Evolutionary conservation across 2,888 invertebrate species (phyloP).

Genomic region (Drosophila maculinotata): DNA sequence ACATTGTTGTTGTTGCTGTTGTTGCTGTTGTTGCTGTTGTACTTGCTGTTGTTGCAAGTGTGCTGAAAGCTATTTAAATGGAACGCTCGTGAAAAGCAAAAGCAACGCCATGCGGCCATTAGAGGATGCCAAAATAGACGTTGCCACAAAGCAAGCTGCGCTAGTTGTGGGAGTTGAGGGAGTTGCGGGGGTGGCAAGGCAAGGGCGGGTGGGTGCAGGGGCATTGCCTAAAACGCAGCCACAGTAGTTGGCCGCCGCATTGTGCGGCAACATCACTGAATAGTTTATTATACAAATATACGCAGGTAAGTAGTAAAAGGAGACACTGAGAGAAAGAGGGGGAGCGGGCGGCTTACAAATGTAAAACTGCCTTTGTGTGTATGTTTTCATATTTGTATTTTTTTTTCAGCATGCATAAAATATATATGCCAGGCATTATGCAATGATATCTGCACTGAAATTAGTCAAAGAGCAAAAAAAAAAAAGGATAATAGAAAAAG

Average conservation of each 20-base stretch:
- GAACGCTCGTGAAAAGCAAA: slow-evolving; percentile 62
- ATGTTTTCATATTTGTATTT: slow-evolving; percentile 32
- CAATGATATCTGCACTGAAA: slow-evolving; percentile 39
- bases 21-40: slow-evolving; percentile 16
- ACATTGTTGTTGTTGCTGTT: slow-evolving; percentile 33
- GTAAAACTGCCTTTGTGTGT: slow-evolving; percentile 56
- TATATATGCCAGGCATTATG: slow-evolving; percentile 38
- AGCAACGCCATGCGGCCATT: slow-evolving; percentile 58
- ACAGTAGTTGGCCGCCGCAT: slow-evolving; percentile 43
- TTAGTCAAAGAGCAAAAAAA: slow-evolving; percentile 25
- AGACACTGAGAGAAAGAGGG: neutral
- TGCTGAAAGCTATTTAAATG: slow-evolving; percentile 73
- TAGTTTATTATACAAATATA: slow-evolving; percentile 64
- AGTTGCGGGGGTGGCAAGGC: neutral
- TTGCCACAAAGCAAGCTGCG: slow-evolving; percentile 58
- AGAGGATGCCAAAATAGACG: slow-evolving; percentile 68
- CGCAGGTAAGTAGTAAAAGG: slow-evolving; percentile 11
- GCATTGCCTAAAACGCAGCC: slow-evolving; percentile 35
- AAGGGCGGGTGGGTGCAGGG: neutral
- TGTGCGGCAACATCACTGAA: slow-evolving; percentile 67
- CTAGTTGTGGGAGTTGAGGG: neutral
- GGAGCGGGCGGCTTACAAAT: slow-evolving; percentile 44
- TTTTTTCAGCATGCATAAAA: slow-evolving; percentile 14
- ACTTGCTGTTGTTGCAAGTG: slow-evolving; percentile 29
- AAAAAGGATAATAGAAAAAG: neutral